These are phyloP conservation scores for Psittacula derbiana DNA, from an alignment of 2,797 vertebrate genomes.

Conservation along the genomic window DNA sequence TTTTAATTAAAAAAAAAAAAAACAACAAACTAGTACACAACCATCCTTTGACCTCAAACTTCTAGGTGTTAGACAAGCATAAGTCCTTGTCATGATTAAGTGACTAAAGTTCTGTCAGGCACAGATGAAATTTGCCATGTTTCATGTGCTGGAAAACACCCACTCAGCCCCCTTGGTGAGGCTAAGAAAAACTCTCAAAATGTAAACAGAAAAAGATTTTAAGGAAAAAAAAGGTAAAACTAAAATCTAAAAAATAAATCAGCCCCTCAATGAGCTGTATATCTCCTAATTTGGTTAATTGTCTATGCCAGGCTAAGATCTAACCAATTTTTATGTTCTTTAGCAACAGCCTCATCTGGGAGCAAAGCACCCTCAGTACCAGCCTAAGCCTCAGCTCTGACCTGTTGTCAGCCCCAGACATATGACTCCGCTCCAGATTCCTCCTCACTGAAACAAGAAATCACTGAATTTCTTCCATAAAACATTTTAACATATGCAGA, in stretches of 20 bases:
- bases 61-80: not conserved
- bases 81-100: not conserved
- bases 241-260: not conserved
- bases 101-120: not conserved
- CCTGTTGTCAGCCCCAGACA: not conserved
- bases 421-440: rapidly evolving
- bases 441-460: rapidly evolving
- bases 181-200: not conserved
- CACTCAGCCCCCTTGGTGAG: rapidly evolving
- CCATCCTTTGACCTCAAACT: not conserved
- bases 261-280: not conserved
- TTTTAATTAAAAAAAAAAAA: not conserved
- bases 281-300: not conserved
- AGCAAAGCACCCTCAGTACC: not conserved
- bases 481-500: rapidly evolving
- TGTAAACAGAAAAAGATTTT: not conserved
- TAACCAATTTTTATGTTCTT: not conserved
- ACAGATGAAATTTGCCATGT: not conserved
- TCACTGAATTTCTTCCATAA: not conserved
- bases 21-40: not conserved
- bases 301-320: not conserved
- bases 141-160: not conserved
- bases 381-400: not conserved
- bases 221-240: not conserved
- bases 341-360: not conserved